Evolutionary conservation across 1,140 invertebrate species (phyloP), one percentile per base, ranked within the genome.

Genomic region (Dysdera silvatica): DNA sequence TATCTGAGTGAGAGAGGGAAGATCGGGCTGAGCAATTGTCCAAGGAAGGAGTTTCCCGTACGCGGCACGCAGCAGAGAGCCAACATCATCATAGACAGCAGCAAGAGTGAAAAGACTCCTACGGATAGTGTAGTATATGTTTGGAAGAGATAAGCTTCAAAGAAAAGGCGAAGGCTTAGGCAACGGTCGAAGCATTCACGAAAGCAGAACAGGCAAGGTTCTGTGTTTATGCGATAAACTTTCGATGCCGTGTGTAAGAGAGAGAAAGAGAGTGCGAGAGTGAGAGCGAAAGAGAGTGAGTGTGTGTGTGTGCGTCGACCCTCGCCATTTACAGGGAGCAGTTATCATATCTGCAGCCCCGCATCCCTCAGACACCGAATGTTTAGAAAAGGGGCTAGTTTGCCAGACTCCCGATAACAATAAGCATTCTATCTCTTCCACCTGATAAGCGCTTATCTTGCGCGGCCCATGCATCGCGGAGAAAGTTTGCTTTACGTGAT

Each of bases 151-250:
- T 61, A 61, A 61, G 60, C 12, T n/a, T 28, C 37, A 54, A 61
- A 55, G 41, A 54, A 61, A 61, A 54, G 51, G 41, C 33, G 48
- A 61, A 61, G 60, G 60, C 60, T 61, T 61, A 61, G 37, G 49
- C 16, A 26, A n/a, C n/a, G n/a, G n/a, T n/a, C n/a, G n/a, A n/a
- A 20, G 24, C 41, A 45, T n/a, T 20, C 41, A 48, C n/a, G 49
- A 52, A 31, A 4, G 49, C n/a, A 48, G 49, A 52, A 12, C 32
- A 31, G 31, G 41, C 56, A 59, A 43, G 28, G 26, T 49, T 37
- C 60, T 61, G 60, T 61, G 60, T 61, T 61, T 61, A 61, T 61
- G 60, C 55, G 60, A 61, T 61, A 61, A 61, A 61, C 51, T 61
- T 61, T 61, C 60, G 60, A 61, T 61, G 56, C 51, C 51, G n/a